Conservation (phyloP, 2,797 vertebrate genomes). For the Sebastes hubbsi region DNA sequence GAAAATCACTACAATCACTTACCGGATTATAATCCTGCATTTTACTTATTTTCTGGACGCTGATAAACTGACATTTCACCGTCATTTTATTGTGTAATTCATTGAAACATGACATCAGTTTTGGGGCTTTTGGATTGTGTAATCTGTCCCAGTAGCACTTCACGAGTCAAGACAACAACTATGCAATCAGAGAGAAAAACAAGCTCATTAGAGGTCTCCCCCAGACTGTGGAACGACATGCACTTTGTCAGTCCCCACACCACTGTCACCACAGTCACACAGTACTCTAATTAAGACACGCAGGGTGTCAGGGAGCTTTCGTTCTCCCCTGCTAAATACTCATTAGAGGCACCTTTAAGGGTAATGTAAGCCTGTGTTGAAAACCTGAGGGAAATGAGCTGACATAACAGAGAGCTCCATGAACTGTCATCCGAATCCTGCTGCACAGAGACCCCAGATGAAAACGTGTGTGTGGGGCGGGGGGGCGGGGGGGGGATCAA, state of each 20-base stretch:
- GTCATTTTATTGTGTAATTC: neutral
- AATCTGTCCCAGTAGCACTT: slow-evolving; percentile 54
- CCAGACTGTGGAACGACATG: slow-evolving; percentile 46
- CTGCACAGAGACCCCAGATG: slow-evolving; percentile 18
- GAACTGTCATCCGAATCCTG: slow-evolving; percentile 46
- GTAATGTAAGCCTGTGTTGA: slow-evolving; percentile 69
- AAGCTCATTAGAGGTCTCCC: slow-evolving; percentile 76
- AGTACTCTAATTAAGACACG: slow-evolving; percentile 76
- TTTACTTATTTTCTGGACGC: neutral
- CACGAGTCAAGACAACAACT: slow-evolving; percentile 62
- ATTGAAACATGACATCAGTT: neutral
- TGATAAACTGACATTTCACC: neutral
- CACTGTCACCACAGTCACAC: slow-evolving; percentile 79
- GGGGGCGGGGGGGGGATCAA: slow-evolving; percentile 46
- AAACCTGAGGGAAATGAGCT: slow-evolving; percentile 68
- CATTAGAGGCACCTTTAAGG: slow-evolving; percentile 80
- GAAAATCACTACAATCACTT: neutral
- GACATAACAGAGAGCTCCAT: slow-evolving; percentile 63
- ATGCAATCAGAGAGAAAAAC: slow-evolving; percentile 68
- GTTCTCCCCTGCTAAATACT: slow-evolving; percentile 76
- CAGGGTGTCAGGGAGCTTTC: slow-evolving; percentile 55
- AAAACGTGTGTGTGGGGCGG: neutral
- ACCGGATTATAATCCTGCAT: neutral
- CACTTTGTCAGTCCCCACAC: slow-evolving; percentile 65
- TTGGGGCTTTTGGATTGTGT: slow-evolving; percentile 14